A percentile compares a stretch with the other conserved stretches of the same genome.
Evolutionary conservation across 1,140 invertebrate genomes (phyloP).

Genomic region (Teleopsis dalmanni): DNA sequence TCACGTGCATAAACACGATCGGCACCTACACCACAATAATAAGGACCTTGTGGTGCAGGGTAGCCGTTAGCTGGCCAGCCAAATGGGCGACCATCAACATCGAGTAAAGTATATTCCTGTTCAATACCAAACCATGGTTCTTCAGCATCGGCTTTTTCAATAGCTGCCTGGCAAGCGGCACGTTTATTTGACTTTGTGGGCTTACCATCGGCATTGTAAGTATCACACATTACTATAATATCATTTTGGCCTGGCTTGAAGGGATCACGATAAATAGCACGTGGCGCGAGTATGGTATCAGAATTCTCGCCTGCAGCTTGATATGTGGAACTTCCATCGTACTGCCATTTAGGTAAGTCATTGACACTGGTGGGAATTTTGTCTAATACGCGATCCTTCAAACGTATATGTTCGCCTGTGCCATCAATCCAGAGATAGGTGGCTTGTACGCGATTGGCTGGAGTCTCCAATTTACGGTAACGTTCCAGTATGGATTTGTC

Average conservation of each 20-base stretch:
- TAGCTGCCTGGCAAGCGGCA: conserved; percentile 27
- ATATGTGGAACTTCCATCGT: conserved; percentile 79
- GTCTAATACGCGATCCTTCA: conserved; percentile 78
- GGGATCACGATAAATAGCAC: conserved; percentile 80
- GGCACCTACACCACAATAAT: conserved; percentile 91
- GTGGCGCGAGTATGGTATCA: conserved; percentile 76
- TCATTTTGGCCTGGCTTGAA: conserved; percentile 74
- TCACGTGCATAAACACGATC: conserved; percentile 89
- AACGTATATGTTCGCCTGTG: conserved; percentile 74
- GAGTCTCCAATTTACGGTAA: conserved; percentile 62
- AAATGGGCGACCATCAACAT: conserved; percentile 79
- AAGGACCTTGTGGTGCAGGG: conserved; percentile 83
- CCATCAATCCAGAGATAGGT: conserved; percentile 96
- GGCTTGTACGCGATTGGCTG: conserved; percentile 65
- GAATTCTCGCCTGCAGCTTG: conserved; percentile 72
- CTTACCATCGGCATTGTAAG: conserved; percentile 58
- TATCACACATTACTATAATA: conserved; percentile 77
- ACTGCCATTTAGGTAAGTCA: conserved; percentile 85
- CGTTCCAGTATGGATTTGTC: conserved; percentile 64
- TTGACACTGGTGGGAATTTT: conserved; percentile 62
- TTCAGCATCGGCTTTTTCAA: conserved; percentile 44
- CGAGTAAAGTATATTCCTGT: conserved; percentile 87
- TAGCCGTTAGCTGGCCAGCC: conserved; percentile 93
- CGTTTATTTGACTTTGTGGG: conserved; percentile 47
- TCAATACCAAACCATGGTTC: conserved; percentile 90